phyloP scores from a whole-genome alignment of 1,140 invertebrate genomes.

The Meloidogyne chitwoodi region DNA sequence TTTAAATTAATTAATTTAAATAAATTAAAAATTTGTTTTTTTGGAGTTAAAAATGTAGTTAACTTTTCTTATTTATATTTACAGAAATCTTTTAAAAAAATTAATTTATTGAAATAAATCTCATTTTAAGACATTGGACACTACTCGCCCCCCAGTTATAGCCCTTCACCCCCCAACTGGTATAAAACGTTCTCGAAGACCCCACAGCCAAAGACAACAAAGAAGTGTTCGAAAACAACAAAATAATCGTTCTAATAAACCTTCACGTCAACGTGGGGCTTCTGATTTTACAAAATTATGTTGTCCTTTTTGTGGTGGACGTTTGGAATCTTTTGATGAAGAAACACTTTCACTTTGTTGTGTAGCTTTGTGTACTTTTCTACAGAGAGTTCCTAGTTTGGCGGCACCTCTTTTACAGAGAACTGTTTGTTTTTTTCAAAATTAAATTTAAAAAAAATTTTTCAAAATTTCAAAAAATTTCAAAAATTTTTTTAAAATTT shows the following conservation, averaged over 20 bases:
- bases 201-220: neutral
- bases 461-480: conserved; percentile 61
- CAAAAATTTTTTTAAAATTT: conserved; percentile 68
- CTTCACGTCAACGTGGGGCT: conserved; percentile 32
- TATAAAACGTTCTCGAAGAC: neutral
- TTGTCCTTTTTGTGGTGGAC: conserved; percentile 65
- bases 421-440: conserved; percentile 69
- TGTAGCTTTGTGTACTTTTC: conserved; percentile 85
- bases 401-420: conserved; percentile 87
- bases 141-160: conserved; percentile 5
- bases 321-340: conserved; percentile 85
- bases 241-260: conserved; percentile 17
- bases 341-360: conserved; percentile 91
- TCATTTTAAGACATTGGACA: neutral
- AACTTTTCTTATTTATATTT: too few relatives aligned
- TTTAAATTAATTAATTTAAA: neutral
- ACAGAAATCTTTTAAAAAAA: too few relatives aligned
- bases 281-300: conserved; percentile 67
- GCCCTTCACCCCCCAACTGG: conserved; percentile 4
- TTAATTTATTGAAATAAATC: too few relatives aligned
- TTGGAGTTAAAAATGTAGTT: too few relatives aligned
- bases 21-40: too few relatives aligned
- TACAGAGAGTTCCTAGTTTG: conserved; percentile 85
- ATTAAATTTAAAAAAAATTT: conserved; percentile 59
- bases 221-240: neutral